A percentile compares a stretch with the other conserved stretches of the same genome.
These are phyloP conservation scores for Dolichotis patagonum DNA, from an alignment of 2,113 vertebrate genomes.

Conservation along the genomic window DNA sequence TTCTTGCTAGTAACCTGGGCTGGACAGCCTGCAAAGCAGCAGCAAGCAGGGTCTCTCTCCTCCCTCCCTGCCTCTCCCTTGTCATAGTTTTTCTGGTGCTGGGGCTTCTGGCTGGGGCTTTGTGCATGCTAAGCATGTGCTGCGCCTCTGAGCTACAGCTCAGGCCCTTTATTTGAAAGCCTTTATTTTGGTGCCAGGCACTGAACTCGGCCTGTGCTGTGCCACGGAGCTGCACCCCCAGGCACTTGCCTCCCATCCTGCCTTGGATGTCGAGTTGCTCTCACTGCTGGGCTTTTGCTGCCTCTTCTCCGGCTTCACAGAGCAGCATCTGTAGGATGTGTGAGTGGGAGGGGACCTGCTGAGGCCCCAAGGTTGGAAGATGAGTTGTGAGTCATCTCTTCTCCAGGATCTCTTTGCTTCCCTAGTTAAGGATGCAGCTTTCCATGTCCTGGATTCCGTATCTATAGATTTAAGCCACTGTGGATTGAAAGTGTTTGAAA, in stretches of 20 bases:
- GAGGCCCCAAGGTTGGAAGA: not conserved
- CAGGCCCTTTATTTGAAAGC: not conserved
- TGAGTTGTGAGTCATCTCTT: not conserved
- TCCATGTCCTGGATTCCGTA: not conserved
- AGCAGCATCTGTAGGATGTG: not conserved
- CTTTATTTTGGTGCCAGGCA: not conserved
- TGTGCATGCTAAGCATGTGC: not conserved
- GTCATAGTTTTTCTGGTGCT: not conserved
- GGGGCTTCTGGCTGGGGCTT: not conserved
- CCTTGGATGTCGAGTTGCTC: not conserved
- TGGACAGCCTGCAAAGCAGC: not conserved
- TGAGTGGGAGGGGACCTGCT: not conserved
- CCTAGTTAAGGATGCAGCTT: not conserved
- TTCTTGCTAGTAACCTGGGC: not conserved
- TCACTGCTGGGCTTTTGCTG: not conserved
- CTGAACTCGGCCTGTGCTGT: not conserved
- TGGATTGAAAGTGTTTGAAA: not conserved
- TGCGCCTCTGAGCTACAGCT: not conserved
- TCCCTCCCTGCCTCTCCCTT: not conserved
- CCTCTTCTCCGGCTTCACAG: not conserved
- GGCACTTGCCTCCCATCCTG: not conserved
- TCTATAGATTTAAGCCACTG: not conserved
- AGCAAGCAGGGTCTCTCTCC: no score
- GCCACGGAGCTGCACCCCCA: not conserved
- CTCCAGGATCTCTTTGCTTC: not conserved